phyloP scores from a whole-genome alignment of 2,888 invertebrate species.

The Eilema sororculum region DNA sequence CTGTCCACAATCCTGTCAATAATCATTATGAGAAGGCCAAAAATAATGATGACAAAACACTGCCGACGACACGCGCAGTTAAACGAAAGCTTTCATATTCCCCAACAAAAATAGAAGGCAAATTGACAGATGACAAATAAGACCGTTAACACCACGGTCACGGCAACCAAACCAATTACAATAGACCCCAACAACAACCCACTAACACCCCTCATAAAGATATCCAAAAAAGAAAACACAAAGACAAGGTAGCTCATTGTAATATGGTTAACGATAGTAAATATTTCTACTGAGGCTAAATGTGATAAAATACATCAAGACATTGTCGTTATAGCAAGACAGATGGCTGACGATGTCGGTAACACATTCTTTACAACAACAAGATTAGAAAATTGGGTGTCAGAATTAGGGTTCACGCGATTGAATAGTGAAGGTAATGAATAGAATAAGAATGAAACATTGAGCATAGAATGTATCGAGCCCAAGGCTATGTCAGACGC shows the following conservation, averaged over 20 bases:
- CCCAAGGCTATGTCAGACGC: slow-evolving; percentile 37
- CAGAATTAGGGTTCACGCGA: slow-evolving; percentile 59
- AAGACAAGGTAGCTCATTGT: slow-evolving; percentile 57
- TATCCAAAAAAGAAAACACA: slow-evolving; percentile 30
- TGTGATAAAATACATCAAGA: slow-evolving; percentile 85
- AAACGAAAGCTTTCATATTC: slow-evolving; percentile 82
- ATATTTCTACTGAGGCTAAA: slow-evolving; percentile 82
- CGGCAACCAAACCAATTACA: slow-evolving; percentile 63
- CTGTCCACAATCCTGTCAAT: slow-evolving; percentile 72
- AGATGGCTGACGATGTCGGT: slow-evolving; percentile 74
- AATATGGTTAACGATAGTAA: slow-evolving; percentile 68
- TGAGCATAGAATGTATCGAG: slow-evolving; percentile 28
- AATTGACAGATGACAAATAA: slow-evolving; percentile 87
- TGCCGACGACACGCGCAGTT: slow-evolving; percentile 72
- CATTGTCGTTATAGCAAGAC: slow-evolving; percentile 85
- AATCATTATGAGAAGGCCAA: slow-evolving; percentile 78
- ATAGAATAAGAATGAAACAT: slow-evolving; percentile 35
- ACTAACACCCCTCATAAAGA: slow-evolving; percentile 25
- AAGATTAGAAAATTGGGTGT: slow-evolving; percentile 67
- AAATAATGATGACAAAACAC: slow-evolving; percentile 84
- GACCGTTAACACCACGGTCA: slow-evolving; percentile 82
- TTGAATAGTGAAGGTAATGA: slow-evolving; percentile 55
- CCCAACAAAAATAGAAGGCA: slow-evolving; percentile 83
- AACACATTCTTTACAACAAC: slow-evolving; percentile 63
- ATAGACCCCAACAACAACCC: slow-evolving; percentile 52